Evolutionary conservation across 2,113 vertebrate genomes (phyloP).

Genomic region (Shinisaurus crocodilurus): DNA sequence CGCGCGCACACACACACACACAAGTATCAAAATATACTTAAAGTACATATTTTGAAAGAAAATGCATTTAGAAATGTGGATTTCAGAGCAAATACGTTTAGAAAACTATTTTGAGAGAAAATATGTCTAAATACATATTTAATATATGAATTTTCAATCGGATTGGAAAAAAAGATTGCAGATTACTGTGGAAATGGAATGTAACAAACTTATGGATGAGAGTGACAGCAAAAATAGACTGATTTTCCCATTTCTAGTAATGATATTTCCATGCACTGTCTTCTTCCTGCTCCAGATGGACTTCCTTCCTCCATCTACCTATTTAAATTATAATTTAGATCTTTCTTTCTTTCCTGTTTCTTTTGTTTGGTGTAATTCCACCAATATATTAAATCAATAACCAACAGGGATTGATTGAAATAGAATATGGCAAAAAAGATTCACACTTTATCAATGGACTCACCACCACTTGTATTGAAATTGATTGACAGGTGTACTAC

Average conservation of each 20-base stretch:
- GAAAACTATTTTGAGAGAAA: not conserved
- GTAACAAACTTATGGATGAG: not conserved
- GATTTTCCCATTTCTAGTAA: not conserved
- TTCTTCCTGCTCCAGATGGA: not conserved
- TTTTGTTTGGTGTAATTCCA: not conserved
- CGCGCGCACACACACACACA: no score
- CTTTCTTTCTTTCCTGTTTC: not conserved
- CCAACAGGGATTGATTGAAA: not conserved
- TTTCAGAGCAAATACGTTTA: not conserved
- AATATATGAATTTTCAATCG: not conserved
- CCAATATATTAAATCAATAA: not conserved
- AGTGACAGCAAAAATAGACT: not conserved
- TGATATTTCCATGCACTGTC: not conserved
- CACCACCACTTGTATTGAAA: not conserved
- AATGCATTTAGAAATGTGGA: not conserved
- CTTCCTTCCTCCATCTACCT: not conserved
- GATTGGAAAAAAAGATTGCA: not conserved
- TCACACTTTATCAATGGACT: not conserved
- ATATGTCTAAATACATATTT: not conserved
- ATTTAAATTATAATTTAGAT: not conserved
- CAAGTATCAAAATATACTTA: not conserved
- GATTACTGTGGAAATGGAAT: not conserved
- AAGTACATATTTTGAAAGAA: not conserved
- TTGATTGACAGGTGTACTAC: not conserved
- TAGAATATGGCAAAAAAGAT: not conserved